These are phyloP conservation scores for Mus caroli DNA, from an alignment of 2,797 vertebrate species.

Conservation along the genomic window DNA sequence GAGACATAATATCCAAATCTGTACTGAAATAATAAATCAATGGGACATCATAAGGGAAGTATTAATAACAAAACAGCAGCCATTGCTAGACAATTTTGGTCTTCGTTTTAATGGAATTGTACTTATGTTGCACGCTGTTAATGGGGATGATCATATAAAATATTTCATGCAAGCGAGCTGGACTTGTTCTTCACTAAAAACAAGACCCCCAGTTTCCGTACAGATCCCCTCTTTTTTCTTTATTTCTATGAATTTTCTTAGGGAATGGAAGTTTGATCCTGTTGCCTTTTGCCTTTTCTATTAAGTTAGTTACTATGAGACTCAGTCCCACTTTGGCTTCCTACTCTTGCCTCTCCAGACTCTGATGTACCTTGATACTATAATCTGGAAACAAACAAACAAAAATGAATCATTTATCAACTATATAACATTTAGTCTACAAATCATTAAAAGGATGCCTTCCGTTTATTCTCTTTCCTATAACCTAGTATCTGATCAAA, in stretches of 20 bases:
- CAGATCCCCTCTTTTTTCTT: neutral
- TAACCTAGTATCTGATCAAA: neutral
- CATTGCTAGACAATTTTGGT: neutral
- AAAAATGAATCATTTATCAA: neutral
- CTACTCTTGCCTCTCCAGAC: neutral
- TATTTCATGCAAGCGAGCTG: neutral
- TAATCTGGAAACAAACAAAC: neutral
- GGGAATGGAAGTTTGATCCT: neutral
- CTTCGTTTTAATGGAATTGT: constrained; percentile 4
- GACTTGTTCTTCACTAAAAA: neutral
- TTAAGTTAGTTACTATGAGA: neutral
- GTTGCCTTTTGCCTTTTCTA: neutral
- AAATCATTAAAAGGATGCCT: neutral
- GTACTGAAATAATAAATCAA: neutral
- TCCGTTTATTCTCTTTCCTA: neutral
- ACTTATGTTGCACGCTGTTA: neutral
- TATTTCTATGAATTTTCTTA: neutral
- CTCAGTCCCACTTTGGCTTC: neutral
- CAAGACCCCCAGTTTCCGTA: neutral
- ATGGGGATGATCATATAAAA: neutral
- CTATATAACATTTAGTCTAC: neutral
- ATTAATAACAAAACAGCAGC: neutral
- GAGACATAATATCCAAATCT: neutral
- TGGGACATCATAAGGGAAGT: neutral
- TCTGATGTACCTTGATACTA: neutral